phyloP scores from a whole-genome alignment of 2,888 invertebrate species.

The Ornithoptera priamus region DNA sequence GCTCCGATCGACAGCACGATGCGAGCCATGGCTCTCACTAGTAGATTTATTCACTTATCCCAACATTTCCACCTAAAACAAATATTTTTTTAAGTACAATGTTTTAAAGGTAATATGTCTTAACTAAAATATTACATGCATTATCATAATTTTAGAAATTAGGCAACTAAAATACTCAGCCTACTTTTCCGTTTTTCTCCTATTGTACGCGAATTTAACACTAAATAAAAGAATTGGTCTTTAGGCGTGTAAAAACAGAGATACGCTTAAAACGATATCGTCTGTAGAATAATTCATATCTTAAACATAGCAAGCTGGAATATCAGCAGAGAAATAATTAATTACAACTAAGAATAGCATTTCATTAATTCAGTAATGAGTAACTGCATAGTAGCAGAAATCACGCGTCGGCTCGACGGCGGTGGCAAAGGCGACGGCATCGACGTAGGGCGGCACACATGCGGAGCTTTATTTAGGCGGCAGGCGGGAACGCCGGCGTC shows the following conservation, averaged over 20 bases:
- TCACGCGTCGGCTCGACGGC: slow-evolving; percentile 39
- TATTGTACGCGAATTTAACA: background rate
- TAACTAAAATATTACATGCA: background rate
- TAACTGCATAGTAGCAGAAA: slow-evolving; percentile 42
- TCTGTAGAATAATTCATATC: background rate
- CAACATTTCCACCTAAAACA: slow-evolving; percentile 66
- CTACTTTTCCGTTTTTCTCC: background rate
- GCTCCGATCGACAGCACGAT: slow-evolving; percentile 64
- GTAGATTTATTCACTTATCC: slow-evolving; percentile 50
- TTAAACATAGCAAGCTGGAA: background rate
- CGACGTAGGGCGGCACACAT: slow-evolving; percentile 70
- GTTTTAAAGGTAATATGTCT: background rate
- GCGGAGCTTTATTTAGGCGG: slow-evolving; percentile 79
- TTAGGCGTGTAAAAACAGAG: slow-evolving; percentile 2
- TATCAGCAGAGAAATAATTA: slow-evolving; percentile 31
- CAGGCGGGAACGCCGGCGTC: slow-evolving; percentile 74
- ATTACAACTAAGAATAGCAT: slow-evolving; percentile 33
- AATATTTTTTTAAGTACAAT: slow-evolving; percentile 6
- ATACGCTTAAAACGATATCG: background rate
- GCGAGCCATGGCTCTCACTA: slow-evolving; percentile 60
- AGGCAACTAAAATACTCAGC: background rate
- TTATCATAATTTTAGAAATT: background rate
- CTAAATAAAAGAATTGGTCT: background rate
- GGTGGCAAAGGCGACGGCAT: slow-evolving; percentile 40
- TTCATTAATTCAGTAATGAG: slow-evolving; percentile 39